These are phyloP conservation scores for Oscheius myriophilus DNA, from an alignment of 2,888 invertebrate species.

Conservation along the genomic window DNA sequence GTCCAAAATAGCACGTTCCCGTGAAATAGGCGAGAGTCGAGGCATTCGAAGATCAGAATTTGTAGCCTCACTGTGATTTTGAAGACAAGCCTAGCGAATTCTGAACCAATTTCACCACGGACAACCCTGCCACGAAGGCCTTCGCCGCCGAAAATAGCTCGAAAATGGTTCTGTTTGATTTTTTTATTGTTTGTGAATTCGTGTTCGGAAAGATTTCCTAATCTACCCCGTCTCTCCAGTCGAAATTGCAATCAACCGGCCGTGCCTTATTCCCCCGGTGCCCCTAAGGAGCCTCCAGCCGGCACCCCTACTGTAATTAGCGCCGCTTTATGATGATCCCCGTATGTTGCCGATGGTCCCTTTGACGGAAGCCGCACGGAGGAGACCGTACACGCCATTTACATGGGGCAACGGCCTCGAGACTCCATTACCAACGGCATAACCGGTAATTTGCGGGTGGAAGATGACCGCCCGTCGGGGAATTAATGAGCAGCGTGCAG, in stretches of 20 bases:
- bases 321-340: slow-evolving; percentile 34
- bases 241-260: background rate
- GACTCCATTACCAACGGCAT: slow-evolving; percentile 30
- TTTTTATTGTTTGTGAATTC: too few species aligned
- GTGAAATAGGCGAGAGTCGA: too few species aligned
- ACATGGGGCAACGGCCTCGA: slow-evolving; percentile 19
- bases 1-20: background rate
- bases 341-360: slow-evolving; percentile 28
- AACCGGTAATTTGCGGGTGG: slow-evolving; percentile 24
- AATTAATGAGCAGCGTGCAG: background rate
- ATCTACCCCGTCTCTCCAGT: slow-evolving; percentile 4
- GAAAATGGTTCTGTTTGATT: too few species aligned
- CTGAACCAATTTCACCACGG: too few species aligned
- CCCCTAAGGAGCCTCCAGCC: slow-evolving; percentile 26
- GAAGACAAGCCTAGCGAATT: too few species aligned
- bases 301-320: slow-evolving; percentile 24
- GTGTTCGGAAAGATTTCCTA: too few species aligned
- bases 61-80: too few species aligned
- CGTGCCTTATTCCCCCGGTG: background rate
- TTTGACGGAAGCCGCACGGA: slow-evolving; percentile 16
- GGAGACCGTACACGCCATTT: slow-evolving; percentile 15
- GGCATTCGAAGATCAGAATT: too few species aligned
- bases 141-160: too few species aligned
- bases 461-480: background rate
- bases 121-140: too few species aligned